A percentile compares a stretch with the other conserved stretches of the same genome.
Evolutionary conservation across 2,113 vertebrate genomes (phyloP).

Genomic region (Larimichthys polyactis): DNA sequence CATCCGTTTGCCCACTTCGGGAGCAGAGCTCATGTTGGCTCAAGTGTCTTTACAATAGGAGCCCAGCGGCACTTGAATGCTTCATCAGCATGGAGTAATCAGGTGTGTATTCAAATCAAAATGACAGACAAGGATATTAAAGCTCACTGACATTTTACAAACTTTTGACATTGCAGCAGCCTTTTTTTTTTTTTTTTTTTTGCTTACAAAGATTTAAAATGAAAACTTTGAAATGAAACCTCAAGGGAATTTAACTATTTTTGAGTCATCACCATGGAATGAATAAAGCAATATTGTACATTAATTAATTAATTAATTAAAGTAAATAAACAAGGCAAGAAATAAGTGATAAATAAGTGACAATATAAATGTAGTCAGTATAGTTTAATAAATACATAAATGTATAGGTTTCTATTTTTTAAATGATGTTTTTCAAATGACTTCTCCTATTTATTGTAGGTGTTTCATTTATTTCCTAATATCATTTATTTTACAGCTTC

Average conservation of each 20-base stretch:
- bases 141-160: constrained; percentile 83
- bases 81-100: constrained; percentile 71
- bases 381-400: no score
- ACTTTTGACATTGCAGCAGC: constrained; percentile 71
- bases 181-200: constrained; percentile 14
- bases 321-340: no score
- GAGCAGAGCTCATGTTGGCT: constrained; percentile 41
- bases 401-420: no score
- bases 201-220: constrained; percentile 69
- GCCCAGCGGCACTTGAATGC: constrained; percentile 62
- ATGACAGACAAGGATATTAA: constrained; percentile 81
- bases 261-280: constrained; percentile 38
- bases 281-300: no score
- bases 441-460: no score
- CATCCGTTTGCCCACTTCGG: constrained; percentile 38
- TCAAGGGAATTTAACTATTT: constrained; percentile 52
- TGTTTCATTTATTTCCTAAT: no score
- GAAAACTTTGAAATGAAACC: constrained; percentile 64
- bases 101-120: constrained; percentile 80
- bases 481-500: no score
- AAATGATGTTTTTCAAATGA: no score
- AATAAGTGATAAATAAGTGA: no score
- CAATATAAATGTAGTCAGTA: no score
- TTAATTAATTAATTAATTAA: no score
- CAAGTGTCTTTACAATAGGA: constrained; percentile 55